phyloP scores from a whole-genome alignment of 2,797 vertebrate species.

The Eulemur mongoz region DNA sequence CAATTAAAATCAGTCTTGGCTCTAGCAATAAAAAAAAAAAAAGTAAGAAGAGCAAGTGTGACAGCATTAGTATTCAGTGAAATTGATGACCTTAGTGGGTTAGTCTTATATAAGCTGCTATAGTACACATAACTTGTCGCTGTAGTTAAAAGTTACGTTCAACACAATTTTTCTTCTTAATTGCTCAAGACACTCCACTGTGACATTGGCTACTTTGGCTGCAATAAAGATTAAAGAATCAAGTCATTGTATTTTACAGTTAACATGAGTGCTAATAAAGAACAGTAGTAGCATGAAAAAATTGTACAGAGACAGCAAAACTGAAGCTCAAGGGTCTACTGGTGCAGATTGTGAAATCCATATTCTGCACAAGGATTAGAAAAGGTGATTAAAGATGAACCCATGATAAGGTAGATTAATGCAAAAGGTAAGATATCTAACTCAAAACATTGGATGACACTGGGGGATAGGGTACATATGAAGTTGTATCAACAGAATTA shows the following conservation, averaged over 20 bases:
- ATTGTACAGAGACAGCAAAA: constrained; percentile 39
- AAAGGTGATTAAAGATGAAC: not conserved
- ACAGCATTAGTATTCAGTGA: not conserved
- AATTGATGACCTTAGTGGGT: not conserved
- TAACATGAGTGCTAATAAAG: constrained; percentile 45
- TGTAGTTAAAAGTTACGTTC: constrained; percentile 54
- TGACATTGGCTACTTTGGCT: constrained; percentile 22
- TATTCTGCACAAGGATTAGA: not conserved
- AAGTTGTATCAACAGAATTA: not conserved
- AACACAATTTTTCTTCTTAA: constrained; percentile 22
- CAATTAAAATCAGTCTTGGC: not conserved
- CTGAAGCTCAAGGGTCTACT: not conserved
- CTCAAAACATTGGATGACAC: not conserved
- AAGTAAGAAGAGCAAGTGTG: not conserved
- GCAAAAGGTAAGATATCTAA: not conserved
- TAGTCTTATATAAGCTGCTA: not conserved
- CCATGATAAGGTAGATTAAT: not conserved
- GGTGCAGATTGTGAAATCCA: constrained; percentile 6
- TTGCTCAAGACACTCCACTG: constrained; percentile 1
- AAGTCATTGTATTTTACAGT: not conserved
- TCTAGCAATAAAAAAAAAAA: constrained; percentile 19
- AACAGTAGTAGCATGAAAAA: constrained; percentile 20
- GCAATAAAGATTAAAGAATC: constrained; percentile 36
- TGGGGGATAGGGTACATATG: not conserved
- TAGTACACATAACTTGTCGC: not conserved